Base-by-base conservation (phyloP, 2,888 invertebrate species). In the Caenorhabditis sinica region DNA sequence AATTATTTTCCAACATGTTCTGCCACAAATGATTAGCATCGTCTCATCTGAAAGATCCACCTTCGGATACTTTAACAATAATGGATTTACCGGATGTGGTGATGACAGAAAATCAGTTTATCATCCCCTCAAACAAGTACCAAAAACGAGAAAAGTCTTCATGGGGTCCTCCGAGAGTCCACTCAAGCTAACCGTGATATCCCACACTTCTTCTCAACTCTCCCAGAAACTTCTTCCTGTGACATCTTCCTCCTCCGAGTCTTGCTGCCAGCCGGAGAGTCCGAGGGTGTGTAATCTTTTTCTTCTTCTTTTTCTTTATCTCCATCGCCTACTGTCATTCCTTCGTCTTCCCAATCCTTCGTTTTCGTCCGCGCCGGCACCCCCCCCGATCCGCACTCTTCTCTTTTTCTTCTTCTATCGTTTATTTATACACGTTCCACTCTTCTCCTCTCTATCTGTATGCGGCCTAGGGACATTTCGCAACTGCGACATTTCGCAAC, bases 341-440 rank as follows among this genome's bases (percentile, higher is more conserved):
- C 53, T 25, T 58, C 65, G n/a, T 45, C 65, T 72, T 79, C 79
- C 63, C 63, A 79, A 72, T 79, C 79, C 79, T 69, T 69, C 65
- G 49, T 8, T 49, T 40, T 11, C 40, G 76, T 51, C 76, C 68
- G 58, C 61, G 45, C 45, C 68, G 69, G 49, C 40, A 8, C 25
- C n/a, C n/a, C n/a, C n/a, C n/a, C 28, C 56, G n/a, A 45, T 28
- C 51, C 43, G 56, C 58, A 65, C 73, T 66, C 61, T 61, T 58
- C 36, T 40, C 66, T 20, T 49, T 8, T 68, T n/a, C 36, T 25
- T 30, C 61, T 63, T 65, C 40, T 73, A 58, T 73, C 68, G 15
- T 75, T 66, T 69, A 23, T 69, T 53, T 74, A 25, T 74, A 25
- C 40, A 65, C 69, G 56, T 81, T 71, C 68, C 73, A 20, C 28